These are phyloP conservation scores for Drosophila putrida DNA, from an alignment of 2,888 invertebrate species.

Conservation along the genomic window DNA sequence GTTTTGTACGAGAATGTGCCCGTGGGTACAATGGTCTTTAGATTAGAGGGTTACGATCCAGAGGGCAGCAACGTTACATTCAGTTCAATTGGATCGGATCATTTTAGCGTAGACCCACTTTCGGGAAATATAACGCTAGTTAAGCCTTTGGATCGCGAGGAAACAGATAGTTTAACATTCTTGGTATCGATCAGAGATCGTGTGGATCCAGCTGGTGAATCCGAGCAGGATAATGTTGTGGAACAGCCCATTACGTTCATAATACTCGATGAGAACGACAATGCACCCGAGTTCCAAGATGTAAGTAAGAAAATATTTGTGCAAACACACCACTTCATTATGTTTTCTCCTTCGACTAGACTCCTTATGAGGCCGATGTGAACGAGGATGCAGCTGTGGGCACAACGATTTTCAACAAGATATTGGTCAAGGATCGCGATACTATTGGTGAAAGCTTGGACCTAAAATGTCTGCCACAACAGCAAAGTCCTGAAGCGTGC, in stretches of 20 bases:
- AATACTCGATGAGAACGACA: slow-evolving; percentile 95
- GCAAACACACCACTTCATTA: background rate
- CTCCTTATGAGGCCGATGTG: slow-evolving; percentile 92
- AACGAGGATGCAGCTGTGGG: slow-evolving; percentile 91
- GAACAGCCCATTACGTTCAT: slow-evolving; percentile 93
- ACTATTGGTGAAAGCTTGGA: slow-evolving; percentile 92
- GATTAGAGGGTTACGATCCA: slow-evolving; percentile 92
- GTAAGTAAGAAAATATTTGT: slow-evolving; percentile 84
- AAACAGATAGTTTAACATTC: slow-evolving; percentile 92
- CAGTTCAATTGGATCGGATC: slow-evolving; percentile 92
- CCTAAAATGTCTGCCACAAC: slow-evolving; percentile 88
- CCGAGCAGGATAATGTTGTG: slow-evolving; percentile 90
- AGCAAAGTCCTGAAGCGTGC: slow-evolving; percentile 85
- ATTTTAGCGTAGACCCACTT: slow-evolving; percentile 91
- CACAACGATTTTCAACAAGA: slow-evolving; percentile 90
- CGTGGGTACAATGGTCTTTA: slow-evolving; percentile 92
- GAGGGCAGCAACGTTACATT: slow-evolving; percentile 90
- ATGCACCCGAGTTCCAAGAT: slow-evolving; percentile 92
- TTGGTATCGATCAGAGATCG: slow-evolving; percentile 93
- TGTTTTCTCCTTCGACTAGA: slow-evolving; percentile 88
- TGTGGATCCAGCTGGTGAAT: slow-evolving; percentile 87
- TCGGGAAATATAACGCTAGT: slow-evolving; percentile 93
- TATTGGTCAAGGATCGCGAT: slow-evolving; percentile 92
- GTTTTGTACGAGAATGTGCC: slow-evolving; percentile 92
- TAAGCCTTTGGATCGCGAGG: slow-evolving; percentile 93